phyloP scores from a whole-genome alignment of 2,797 vertebrate species.

The Rhynchonycteris naso region DNA sequence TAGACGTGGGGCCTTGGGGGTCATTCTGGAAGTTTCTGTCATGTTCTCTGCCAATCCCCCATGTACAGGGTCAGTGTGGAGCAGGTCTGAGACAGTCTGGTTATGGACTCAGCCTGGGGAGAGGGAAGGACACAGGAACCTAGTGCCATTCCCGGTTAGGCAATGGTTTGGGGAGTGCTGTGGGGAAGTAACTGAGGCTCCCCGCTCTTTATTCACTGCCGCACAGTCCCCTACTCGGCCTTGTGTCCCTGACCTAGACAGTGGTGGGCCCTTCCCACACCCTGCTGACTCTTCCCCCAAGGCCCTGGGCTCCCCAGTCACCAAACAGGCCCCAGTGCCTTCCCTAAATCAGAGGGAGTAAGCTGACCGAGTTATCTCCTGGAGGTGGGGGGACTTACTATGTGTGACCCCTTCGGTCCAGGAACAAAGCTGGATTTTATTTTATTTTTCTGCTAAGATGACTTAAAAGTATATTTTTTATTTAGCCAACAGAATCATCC shows the following conservation, averaged over 20 bases:
- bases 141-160: neutral
- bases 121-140: neutral
- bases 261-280: too few species aligned
- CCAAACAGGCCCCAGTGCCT: too few species aligned
- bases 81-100: neutral
- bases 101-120: neutral
- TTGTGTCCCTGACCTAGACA: neutral
- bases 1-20: neutral
- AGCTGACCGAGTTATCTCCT: neutral
- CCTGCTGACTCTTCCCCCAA: neutral
- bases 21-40: neutral
- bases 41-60: neutral
- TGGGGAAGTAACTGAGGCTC: neutral
- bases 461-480: conserved; percentile 34
- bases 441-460: neutral
- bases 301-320: neutral
- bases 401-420: neutral
- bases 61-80: neutral
- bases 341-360: neutral
- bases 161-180: neutral
- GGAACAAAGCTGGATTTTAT: neutral
- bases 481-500: conserved; percentile 54
- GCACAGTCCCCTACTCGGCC: neutral
- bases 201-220: neutral
- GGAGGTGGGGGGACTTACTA: neutral